A percentile compares a stretch with the other conserved stretches of the same genome.
Conservation (phyloP, 2,888 invertebrate species). For the Lordiphosa andalusiaca region DNA sequence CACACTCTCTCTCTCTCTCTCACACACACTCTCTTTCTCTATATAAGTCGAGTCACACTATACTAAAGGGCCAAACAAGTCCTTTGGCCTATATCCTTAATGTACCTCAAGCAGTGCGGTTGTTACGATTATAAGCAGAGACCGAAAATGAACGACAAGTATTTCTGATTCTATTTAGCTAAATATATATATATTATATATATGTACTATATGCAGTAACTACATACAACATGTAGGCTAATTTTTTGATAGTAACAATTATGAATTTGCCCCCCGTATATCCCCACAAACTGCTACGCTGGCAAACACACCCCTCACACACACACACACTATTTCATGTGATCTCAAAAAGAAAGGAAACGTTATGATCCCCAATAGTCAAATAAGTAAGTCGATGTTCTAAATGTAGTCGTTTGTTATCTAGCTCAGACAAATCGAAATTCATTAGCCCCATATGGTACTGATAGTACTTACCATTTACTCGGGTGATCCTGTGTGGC, state of each 20-base stretch:
- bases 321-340: constrained; percentile 22
- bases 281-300: constrained; percentile 25
- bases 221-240: not conserved
- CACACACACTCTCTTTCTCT: constrained; percentile 1
- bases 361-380: constrained; percentile 10
- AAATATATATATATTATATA: constrained; percentile 21
- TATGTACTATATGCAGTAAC: constrained; percentile 40
- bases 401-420: constrained; percentile 34
- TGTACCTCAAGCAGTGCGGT: constrained; percentile 72
- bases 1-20: constrained; percentile 11
- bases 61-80: constrained; percentile 31
- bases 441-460: constrained; percentile 12
- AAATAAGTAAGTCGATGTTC: constrained; percentile 32
- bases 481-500: too few species aligned
- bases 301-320: constrained; percentile 19
- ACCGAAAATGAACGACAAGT: constrained; percentile 16
- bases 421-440: constrained; percentile 41
- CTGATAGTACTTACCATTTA: not conserved
- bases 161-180: constrained; percentile 51
- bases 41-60: constrained; percentile 27
- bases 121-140: constrained; percentile 43
- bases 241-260: constrained; percentile 31
- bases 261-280: constrained; percentile 10
- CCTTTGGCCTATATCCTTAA: constrained; percentile 60
- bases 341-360: constrained; percentile 27